Conservation (phyloP, 2,113 vertebrate species). For the Nycticorax nycticorax region DNA sequence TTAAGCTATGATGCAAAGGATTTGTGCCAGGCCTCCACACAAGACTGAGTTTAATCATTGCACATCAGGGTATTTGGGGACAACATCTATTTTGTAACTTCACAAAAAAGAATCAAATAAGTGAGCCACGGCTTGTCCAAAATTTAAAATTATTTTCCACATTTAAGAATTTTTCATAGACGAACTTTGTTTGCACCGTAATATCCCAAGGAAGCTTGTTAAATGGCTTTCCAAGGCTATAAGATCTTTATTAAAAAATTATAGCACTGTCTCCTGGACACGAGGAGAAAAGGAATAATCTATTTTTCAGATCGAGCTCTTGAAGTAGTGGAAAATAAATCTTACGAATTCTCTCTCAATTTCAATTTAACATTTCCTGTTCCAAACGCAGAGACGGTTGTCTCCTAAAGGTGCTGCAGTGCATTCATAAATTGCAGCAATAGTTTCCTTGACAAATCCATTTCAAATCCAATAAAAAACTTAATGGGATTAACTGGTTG, state of each 20-base stretch:
- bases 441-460: slow-evolving; percentile 31
- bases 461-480: slow-evolving; percentile 34
- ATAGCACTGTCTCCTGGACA: neutral
- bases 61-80: slow-evolving; percentile 46
- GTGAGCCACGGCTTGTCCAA: neutral
- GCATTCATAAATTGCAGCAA: slow-evolving; percentile 19
- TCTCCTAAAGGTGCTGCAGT: neutral
- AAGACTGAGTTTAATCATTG: slow-evolving; percentile 37
- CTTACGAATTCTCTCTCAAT: slow-evolving; percentile 31
- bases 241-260: neutral
- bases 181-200: neutral
- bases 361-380: slow-evolving; percentile 29
- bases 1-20: slow-evolving; percentile 14
- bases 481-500: slow-evolving; percentile 25
- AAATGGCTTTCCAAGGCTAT: slow-evolving; percentile 14
- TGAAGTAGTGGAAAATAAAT: slow-evolving; percentile 15
- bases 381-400: neutral
- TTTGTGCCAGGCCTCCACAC: slow-evolving; percentile 16
- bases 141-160: slow-evolving; percentile 34
- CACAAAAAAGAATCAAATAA: neutral
- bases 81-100: slow-evolving; percentile 46
- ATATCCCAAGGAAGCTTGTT: slow-evolving; percentile 8
- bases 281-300: slow-evolving; percentile 43
- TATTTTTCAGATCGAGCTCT: slow-evolving; percentile 54
- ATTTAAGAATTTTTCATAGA: neutral